Conservation (phyloP, 2,888 invertebrate genomes). For the Theretra japonica region DNA sequence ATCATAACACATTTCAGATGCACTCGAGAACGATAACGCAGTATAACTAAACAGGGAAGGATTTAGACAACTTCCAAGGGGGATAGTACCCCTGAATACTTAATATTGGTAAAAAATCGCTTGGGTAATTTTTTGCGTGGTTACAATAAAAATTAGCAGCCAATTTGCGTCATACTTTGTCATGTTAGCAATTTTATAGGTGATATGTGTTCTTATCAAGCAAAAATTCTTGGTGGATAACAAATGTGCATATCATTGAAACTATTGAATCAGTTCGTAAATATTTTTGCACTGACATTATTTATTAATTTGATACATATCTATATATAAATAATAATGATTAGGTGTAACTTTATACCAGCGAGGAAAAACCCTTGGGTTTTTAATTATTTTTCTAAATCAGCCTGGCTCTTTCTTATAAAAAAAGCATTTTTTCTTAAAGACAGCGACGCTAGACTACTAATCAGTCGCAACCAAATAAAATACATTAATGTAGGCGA, state of each 20-base stretch:
- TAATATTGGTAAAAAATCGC: not conserved
- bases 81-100: not conserved
- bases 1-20: constrained; percentile 43
- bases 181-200: not conserved
- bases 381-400: no score
- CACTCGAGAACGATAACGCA: constrained; percentile 39
- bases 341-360: no score
- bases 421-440: no score
- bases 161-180: constrained; percentile 4
- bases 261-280: no score
- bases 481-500: no score
- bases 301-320: no score
- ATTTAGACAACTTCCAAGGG: not conserved
- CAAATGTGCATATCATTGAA: not conserved
- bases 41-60: not conserved
- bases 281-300: no score
- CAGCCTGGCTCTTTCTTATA: no score
- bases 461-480: no score
- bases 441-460: no score
- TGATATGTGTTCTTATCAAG: constrained; percentile 1
- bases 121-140: not conserved
- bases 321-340: no score
- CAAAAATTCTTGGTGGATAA: constrained; percentile 6
- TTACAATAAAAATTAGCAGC: not conserved
- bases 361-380: no score